Conservation (phyloP, 1,140 invertebrate species). For the Drosophila ercepeae region DNA sequence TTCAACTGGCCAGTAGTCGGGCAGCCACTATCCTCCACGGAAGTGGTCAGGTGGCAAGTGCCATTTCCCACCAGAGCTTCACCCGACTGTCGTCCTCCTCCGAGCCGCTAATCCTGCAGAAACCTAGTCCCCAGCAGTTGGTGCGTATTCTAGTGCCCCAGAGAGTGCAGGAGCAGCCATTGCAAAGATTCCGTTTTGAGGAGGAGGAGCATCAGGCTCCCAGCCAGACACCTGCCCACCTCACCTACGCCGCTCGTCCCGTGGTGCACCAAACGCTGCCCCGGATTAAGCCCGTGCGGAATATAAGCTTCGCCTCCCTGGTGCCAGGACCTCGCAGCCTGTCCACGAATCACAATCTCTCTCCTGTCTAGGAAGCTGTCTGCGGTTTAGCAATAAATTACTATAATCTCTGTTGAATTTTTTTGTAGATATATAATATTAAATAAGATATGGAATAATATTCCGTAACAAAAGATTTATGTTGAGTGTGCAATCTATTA, state of each 20-base stretch:
- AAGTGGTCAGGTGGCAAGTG: slow-evolving; percentile 55
- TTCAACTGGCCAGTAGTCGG: not conserved
- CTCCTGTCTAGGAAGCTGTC: slow-evolving; percentile 12
- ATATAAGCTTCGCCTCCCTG: slow-evolving; percentile 59
- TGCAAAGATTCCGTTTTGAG: slow-evolving; percentile 1
- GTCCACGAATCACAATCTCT: slow-evolving; percentile 15
- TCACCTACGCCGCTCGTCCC: slow-evolving; percentile 66
- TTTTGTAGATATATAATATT: too few relatives aligned
- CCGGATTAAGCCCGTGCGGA: slow-evolving; percentile 64
- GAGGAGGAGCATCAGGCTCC: not conserved
- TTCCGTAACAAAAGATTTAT: too few relatives aligned
- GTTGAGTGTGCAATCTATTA: too few relatives aligned
- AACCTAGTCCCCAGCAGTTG: not conserved
- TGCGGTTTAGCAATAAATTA: too few relatives aligned
- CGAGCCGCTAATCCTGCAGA: slow-evolving; percentile 17
- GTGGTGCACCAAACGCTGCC: slow-evolving; percentile 73
- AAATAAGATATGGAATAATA: too few relatives aligned
- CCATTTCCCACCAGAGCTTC: slow-evolving; percentile 84
- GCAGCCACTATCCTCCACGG: slow-evolving; percentile 61
- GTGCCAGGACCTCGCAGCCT: slow-evolving; percentile 42
- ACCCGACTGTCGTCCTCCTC: slow-evolving; percentile 43
- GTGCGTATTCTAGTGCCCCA: slow-evolving; percentile 42
- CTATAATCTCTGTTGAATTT: too few relatives aligned
- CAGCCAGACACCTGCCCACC: slow-evolving; percentile 66
- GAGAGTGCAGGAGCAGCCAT: not conserved